Evolutionary conservation across 1,140 invertebrate species (phyloP).

Genomic region (Grapholita molesta): DNA sequence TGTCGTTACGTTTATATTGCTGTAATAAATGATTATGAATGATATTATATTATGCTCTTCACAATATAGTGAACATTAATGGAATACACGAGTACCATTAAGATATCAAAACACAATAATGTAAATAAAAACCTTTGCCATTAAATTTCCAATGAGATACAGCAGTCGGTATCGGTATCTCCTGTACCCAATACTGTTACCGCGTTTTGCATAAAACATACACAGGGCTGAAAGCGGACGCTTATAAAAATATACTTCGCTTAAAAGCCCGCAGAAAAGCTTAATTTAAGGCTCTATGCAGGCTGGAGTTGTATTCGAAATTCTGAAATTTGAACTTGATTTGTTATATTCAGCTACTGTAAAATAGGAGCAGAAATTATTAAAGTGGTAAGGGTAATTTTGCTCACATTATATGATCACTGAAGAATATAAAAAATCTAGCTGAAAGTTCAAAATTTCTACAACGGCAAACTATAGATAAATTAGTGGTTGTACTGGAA

Average conservation of each 20-base stretch:
- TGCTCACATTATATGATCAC: no score
- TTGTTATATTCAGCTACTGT: no score
- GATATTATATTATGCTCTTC: no score
- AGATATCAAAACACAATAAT: background rate
- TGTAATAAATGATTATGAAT: background rate
- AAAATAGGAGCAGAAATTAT: no score
- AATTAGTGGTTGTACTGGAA: no score
- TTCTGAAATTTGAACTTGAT: no score
- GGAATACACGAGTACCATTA: background rate
- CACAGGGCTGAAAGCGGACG: background rate
- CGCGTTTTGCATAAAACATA: constrained; percentile 1
- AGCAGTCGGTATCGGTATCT: background rate
- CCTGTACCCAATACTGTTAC: background rate
- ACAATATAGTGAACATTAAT: no score
- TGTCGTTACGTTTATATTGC: background rate
- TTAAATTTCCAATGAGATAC: background rate
- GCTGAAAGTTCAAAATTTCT: no score
- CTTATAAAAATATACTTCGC: constrained; percentile 21
- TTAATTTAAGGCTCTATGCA: constrained; percentile 47
- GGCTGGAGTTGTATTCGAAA: no score
- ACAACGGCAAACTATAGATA: no score
- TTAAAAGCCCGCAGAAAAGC: constrained; percentile 31
- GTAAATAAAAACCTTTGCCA: background rate
- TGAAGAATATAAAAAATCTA: no score
- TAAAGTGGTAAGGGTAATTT: no score